Evolutionary conservation across 2,888 invertebrate genomes (phyloP), one percentile per base, ranked within the genome.

Genomic region (Bellardia bayeri): DNA sequence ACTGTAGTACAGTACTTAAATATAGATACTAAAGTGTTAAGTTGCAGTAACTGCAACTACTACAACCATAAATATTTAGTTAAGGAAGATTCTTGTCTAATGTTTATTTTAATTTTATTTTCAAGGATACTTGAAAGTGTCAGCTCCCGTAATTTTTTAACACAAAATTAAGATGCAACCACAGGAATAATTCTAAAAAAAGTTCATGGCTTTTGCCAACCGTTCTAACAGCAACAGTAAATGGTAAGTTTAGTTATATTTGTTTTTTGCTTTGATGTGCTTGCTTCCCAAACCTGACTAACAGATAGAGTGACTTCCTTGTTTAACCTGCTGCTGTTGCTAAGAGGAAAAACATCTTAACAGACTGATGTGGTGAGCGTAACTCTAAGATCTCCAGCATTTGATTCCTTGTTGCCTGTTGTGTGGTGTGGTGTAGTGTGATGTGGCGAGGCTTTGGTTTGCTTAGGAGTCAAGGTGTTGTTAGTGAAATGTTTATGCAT

Each of bases 121-220:
- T 82, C 56, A 85, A 75, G 69, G 56, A 82, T 85, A 74, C 87
- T 87, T 85, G 66, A 82, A 78, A 72, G 64, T 87, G 85, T 82
- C 75, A 87, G 85, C 79, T 85, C 79, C 85, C 75, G 71, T 76
- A 75, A 63, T 51, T 56, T 82, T 84, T 75, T 63, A 63, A 54
- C 69, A 82, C 45, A 69, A 85, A 87, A 87, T 87, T 75, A 85
- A 87, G 82, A 82, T 87, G 87, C 81, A 82, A 87, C 64, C 68
- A 78, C 23, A 84, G 68, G 68, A 84, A 82, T 74, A 82, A 79
- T 84, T 87, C 84, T 23, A 78, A 45, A 58, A 51, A 61, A 82
- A 72, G 23, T 78, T 83, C 78, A 86, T 72, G 66, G 64, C 42
- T 72, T 69, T 61, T 68, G 76, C 42, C 61, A 72, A 80, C 14